Base-by-base conservation (phyloP, 2,888 invertebrate genomes). In the Hypercompe scribonia region DNA sequence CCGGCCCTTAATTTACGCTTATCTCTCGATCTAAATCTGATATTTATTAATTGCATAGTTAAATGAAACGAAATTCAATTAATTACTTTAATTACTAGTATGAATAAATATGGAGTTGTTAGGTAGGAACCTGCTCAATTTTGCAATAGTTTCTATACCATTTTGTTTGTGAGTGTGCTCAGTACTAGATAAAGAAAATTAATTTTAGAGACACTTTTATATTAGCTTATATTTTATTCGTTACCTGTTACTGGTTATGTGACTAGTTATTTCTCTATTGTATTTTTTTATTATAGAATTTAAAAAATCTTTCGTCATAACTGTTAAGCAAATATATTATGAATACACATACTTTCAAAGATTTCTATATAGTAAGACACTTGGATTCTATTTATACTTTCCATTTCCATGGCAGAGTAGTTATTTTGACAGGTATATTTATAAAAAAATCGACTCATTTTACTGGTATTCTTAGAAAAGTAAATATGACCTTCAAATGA, bases 11-110 rank as follows among this genome's bases (percentile, higher is more conserved):
- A 78, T 78, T 77, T 68, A 73, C 11, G 67, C 74, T 85, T 88
- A 82, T 88, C 85, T 76, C 79, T 77, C 78, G 79, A 87, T 84
- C 80, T 85, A 78, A 79, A 84, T 83, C 78, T 84, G 81, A 83
- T 78, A 73, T 75, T 75, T 84, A 86, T 86, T 86, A 82, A 87
- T 84, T 86, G 84, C 80, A 77, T 82, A 87, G 84, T 86, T 84
- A 86, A 85, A 82, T 79, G 78, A 82, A 87, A 86, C 80, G 83
- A 86, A 89, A 87, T 85, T 81, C 84, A 81, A 89, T 88, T 89
- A 87, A 87, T 89, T 87, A 86, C 82, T 78, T 83, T 85, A 84
- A 89, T 88, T 86, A 86, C 78, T 72, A 78, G 80, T 83, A 84
- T 87, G 82, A 84, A 88, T 86, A 86, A 84, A 83, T 79, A 82